A percentile compares a stretch with the other conserved stretches of the same genome.
These are phyloP conservation scores for Drosophila nr. perissopoda DNA, from an alignment of 2,888 invertebrate genomes.

Conservation along the genomic window DNA sequence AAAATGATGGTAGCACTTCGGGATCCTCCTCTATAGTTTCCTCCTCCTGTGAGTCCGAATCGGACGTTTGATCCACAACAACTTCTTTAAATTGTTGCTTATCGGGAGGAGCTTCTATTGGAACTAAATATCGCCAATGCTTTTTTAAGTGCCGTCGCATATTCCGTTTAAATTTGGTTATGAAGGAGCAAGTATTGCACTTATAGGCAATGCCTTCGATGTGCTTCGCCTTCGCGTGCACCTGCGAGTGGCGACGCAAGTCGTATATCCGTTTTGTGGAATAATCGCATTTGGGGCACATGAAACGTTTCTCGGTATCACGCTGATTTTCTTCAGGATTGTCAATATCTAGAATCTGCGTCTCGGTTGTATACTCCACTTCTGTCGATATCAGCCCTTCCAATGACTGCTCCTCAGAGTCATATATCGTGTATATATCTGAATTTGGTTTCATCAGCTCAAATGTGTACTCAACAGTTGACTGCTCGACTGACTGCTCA, in stretches of 20 bases:
- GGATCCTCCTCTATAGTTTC: background rate
- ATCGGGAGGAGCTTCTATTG: background rate
- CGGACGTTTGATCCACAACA: background rate
- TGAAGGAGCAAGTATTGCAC: constrained; percentile 33
- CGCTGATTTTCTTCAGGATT: background rate
- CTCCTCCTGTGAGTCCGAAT: constrained; percentile 1
- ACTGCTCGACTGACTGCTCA: background rate
- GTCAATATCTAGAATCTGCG: background rate
- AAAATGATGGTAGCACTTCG: constrained; percentile 42
- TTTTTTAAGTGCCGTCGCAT: constrained; percentile 23
- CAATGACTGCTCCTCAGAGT: background rate
- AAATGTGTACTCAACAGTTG: constrained; percentile 6
- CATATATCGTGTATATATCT: background rate
- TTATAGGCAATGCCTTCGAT: constrained; percentile 24
- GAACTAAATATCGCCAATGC: background rate
- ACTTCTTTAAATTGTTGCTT: background rate
- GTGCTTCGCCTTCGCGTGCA: constrained; percentile 15
- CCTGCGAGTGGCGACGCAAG: constrained; percentile 32
- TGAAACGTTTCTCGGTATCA: constrained; percentile 6
- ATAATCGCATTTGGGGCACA: constrained; percentile 40
- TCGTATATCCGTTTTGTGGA: constrained; percentile 37
- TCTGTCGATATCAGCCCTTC: background rate
- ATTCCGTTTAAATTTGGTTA: constrained; percentile 20
- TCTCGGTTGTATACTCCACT: background rate
- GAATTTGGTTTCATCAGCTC: constrained; percentile 15